phyloP scores from a whole-genome alignment of 2,113 vertebrate genomes.

The Hipposideros armiger region DNA sequence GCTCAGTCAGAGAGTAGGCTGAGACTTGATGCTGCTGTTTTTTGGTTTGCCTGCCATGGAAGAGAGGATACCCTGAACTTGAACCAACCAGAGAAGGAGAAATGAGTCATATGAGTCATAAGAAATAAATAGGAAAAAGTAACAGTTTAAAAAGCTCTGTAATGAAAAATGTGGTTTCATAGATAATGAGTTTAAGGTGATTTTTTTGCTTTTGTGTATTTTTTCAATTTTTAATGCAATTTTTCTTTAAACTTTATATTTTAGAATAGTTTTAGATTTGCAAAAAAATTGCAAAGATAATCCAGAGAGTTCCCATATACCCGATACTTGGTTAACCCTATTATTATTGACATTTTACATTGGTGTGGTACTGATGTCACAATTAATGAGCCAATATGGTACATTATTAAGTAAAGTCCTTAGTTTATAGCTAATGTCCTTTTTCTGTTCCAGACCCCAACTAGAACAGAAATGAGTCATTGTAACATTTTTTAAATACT shows the following conservation, averaged over 20 bases:
- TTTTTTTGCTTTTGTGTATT: background rate
- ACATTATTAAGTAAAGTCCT: background rate
- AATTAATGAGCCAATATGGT: background rate
- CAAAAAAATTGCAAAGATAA: background rate
- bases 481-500: background rate
- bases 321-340: background rate
- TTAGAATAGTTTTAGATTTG: constrained; percentile 16
- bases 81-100: background rate
- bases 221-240: background rate
- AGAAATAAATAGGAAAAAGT: background rate
- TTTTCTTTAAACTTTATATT: background rate
- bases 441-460: background rate
- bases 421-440: background rate
- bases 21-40: background rate
- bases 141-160: background rate
- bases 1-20: background rate
- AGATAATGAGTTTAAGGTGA: background rate
- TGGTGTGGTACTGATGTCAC: background rate
- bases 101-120: background rate
- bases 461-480: background rate
- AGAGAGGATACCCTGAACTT: background rate
- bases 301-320: background rate
- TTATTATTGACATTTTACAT: background rate
- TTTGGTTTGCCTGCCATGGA: background rate
- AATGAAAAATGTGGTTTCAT: constrained; percentile 5